Conservation (phyloP, 30 jellyfish, hydroid and myxozoan species). For the Aurelia coerulea region DNA sequence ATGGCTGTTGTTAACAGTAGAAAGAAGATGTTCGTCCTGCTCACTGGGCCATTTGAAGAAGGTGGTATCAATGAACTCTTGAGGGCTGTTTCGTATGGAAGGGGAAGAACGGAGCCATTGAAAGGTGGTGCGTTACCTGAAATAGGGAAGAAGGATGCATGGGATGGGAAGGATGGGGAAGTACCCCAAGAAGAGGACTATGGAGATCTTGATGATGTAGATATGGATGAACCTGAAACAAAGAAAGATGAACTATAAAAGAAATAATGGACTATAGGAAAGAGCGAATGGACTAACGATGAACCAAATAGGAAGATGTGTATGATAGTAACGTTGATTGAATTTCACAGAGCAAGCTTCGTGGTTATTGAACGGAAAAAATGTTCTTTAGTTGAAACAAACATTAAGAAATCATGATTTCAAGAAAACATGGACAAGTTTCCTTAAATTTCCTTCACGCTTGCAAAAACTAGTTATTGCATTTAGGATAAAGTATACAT, state of each 20-base stretch:
- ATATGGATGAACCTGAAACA: conserved; percentile 58
- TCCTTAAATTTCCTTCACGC: no score
- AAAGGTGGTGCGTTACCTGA: conserved; percentile 72
- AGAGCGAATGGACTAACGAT: no score
- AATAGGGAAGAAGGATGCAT: conserved; percentile 56
- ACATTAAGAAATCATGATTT: no score
- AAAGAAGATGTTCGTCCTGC: conserved; percentile 84
- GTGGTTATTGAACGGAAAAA: no score
- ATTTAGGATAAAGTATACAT: no score
- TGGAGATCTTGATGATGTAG: conserved; percentile 78
- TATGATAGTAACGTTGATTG: no score
- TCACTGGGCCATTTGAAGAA: conserved; percentile 82
- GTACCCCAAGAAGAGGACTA: conserved; percentile 87
- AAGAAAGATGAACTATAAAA: conserved; percentile 70
- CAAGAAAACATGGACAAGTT: no score
- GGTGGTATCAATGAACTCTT: conserved; percentile 87
- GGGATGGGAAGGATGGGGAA: conserved; percentile 99
- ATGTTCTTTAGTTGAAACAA: no score
- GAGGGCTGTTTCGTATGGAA: conserved; percentile 85
- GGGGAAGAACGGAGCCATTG: conserved; percentile 91
- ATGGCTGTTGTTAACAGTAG: conserved; percentile 91
- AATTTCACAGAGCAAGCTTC: no score
- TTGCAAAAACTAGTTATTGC: no score
- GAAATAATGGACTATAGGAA: not conserved
- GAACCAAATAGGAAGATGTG: no score